Base-by-base conservation (phyloP, 2,888 invertebrate genomes). In the Agrotis ipsilon region DNA sequence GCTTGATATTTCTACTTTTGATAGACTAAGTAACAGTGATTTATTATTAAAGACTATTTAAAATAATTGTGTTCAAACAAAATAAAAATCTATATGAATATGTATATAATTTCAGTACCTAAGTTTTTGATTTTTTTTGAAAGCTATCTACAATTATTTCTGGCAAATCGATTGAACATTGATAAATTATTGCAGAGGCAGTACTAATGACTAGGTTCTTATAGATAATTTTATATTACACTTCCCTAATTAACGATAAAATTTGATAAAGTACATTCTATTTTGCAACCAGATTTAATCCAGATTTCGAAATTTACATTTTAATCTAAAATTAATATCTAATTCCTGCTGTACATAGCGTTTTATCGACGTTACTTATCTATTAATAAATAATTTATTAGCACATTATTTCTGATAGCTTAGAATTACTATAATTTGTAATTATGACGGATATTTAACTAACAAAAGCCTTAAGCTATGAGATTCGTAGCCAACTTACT, bases 251-350 rank as follows among this genome's bases (percentile, higher is more conserved):
- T 75, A 51, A 63, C 14, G 14, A 62, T 59, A 13, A 43, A 62
- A 69, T 57, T 58, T 27, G 65, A n/a, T 80, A 49, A 66, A 18
- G 39, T 68, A 67, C 48, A 64, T 61, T 64, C 19, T 80, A 60
- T 49, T 24, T 51, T 64, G 57, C n/a, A 67, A 49, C 55, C 24
- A 72, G 55, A 71, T 68, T 58, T 32, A 24, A 58, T 72, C 57
- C 58, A 68, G 62, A 66, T 46, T 76, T 76, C 61, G 63, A 70
- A 62, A 75, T 68, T 49, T 71, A 71, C 59, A 75, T 27, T 61
- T 55, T 70, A 46, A 75, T 72, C 68, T 69, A 66, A 67, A 81
- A 81, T 66, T 70, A 70, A 68, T 54, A 52, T 68, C 58, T 73
- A 62, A 3, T 48, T 61, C 18, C 19, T 67, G 46, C 61, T 76